Evolutionary conservation across 2,888 invertebrate species (phyloP), one percentile per base, ranked within the genome.

Genomic region (Coleophora flavipennella): DNA sequence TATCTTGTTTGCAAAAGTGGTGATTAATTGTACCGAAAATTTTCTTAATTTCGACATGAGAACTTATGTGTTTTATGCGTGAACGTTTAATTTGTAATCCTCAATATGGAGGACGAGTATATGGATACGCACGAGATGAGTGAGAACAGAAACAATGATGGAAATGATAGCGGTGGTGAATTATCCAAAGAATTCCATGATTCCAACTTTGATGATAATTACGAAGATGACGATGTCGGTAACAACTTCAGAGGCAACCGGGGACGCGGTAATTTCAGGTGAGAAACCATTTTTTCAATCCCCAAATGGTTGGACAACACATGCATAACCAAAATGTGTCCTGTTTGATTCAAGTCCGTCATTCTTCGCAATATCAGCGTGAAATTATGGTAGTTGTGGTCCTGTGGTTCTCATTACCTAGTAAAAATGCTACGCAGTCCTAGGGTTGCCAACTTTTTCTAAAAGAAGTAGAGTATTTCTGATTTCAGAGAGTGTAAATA

Each of bases 211-310:
- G 83, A 83, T 6, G 83, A 83, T n/a, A 55, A 52, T 33, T 78
- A 60, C 42, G 81, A 81, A 6, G 83, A 83, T 36, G 83, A 83
- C 8, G 81, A 81, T 2, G 66, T 67, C 3, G 64, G 67, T 1
- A 68, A 65, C 44, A 65, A 57, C 45, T 83, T 73, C 50, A 60
- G 84, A 35, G 72, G 69, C 27, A 67, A 67, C 35, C 65, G 79
- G 1, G 79, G 80, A 12, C 74, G 83, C 9, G 83, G 80, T 0
- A 78, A 69, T 46, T 85, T 76, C 59, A 78, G 80, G 85, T 84
- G 51, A 47, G 36, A 34, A 13, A 34, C 11, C 29, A 10, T 6
- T 8, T 29, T 2, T 28, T 12, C 36, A 9, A 20, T 14, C 2
- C 35, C 25, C 9, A 11, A 33, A 12, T 33, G 3, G 33, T 33